Conservation (phyloP, 2,888 invertebrate species). For the Chalcis sispes region DNA sequence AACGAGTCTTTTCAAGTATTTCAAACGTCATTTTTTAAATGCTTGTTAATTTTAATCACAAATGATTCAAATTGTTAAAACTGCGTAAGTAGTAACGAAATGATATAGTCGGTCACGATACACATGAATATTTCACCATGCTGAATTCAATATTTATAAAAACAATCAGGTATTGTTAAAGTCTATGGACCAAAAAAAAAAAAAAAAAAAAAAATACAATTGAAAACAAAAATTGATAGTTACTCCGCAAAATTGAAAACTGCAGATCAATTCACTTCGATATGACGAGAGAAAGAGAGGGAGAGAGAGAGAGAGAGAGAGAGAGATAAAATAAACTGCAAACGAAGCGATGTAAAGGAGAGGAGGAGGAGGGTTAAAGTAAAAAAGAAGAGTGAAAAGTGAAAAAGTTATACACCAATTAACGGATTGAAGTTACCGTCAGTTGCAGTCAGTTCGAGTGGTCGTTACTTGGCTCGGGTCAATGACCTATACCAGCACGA, state of each 20-base stretch:
- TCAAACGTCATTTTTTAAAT: neutral
- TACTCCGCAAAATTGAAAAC: no score
- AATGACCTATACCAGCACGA: constrained; percentile 39
- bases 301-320: neutral
- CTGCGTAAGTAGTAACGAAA: neutral
- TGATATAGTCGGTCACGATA: neutral
- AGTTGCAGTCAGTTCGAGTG: constrained; percentile 69
- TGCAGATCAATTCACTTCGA: no score
- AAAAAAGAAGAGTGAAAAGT: constrained; percentile 53
- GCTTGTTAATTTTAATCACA: neutral
- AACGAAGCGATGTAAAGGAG: no score
- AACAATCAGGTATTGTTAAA: no score
- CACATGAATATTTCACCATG: no score
- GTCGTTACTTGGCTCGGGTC: constrained; percentile 56
- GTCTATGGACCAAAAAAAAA: no score
- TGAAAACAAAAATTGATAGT: no score
- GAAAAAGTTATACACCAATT: constrained; percentile 71
- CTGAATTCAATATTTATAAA: no score
- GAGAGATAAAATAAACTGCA: no score
- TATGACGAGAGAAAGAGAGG: no score
- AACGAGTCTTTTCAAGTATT: constrained; percentile 15
- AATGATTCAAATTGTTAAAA: neutral
- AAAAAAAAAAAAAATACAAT: no score
- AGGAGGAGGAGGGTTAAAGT: no score
- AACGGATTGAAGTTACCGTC: constrained; percentile 71